Conservation (phyloP, 1,140 invertebrate genomes). For the Camponotus vicinus region DNA sequence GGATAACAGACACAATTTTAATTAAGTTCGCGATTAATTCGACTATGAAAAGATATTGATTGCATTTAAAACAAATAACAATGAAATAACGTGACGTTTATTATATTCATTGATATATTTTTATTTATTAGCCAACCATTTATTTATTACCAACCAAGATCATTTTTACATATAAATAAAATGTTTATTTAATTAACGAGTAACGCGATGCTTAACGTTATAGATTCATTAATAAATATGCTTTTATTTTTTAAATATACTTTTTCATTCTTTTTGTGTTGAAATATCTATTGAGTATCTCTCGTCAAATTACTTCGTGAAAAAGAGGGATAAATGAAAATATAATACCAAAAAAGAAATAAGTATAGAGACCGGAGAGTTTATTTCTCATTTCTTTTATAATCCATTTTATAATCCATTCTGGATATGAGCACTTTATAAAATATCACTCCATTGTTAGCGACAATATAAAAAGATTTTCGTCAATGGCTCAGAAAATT, state of each 20-base stretch:
- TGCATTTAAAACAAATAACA: slow-evolving; percentile 37
- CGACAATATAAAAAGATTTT: slow-evolving; percentile 58
- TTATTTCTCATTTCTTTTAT: slow-evolving; percentile 33
- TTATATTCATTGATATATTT: background rate
- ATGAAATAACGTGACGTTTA: background rate
- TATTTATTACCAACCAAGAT: background rate
- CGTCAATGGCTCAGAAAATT: slow-evolving; percentile 64
- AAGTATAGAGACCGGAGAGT: too few species aligned
- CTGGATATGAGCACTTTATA: slow-evolving; percentile 5
- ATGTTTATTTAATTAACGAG: slow-evolving; percentile 17
- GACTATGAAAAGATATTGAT: slow-evolving; percentile 15
- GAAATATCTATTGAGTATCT: background rate
- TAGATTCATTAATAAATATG: slow-evolving; percentile 41
- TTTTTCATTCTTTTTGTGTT: background rate
- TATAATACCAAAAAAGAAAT: background rate
- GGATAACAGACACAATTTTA: slow-evolving; percentile 13
- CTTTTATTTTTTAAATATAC: slow-evolving; percentile 6
- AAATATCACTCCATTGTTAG: slow-evolving; percentile 49
- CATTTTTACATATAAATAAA: slow-evolving; percentile 5
- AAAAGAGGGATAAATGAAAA: background rate
- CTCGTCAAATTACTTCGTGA: background rate
- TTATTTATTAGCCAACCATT: background rate
- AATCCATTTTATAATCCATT: background rate
- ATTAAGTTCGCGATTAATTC: slow-evolving; percentile 13
- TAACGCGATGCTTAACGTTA: background rate